A percentile compares a stretch with the other conserved stretches of the same genome.
These are phyloP conservation scores for Enteromius mattozi DNA, from an alignment of 2,797 vertebrate species.

Conservation along the genomic window DNA sequence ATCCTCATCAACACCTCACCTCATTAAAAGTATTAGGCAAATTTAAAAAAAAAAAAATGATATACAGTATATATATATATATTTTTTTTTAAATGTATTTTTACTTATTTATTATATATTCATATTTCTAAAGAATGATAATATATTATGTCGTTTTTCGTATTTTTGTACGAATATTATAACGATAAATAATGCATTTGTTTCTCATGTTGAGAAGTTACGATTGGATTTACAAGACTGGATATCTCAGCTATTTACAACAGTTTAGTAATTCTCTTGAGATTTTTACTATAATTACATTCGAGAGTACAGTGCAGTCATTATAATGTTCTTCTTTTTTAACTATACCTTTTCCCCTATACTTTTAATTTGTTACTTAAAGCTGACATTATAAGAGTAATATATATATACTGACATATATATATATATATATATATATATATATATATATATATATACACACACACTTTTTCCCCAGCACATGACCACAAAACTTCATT, in stretches of 20 bases:
- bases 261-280: background rate
- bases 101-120: too few species aligned
- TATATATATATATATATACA: background rate
- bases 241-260: background rate
- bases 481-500: conserved; percentile 59
- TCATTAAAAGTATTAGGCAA: too few species aligned
- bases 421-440: background rate
- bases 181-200: background rate
- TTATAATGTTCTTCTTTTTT: background rate
- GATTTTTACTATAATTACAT: background rate
- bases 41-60: too few species aligned
- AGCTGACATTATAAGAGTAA: conserved; percentile 52
- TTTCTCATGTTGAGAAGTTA: background rate
- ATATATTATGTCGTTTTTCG: background rate
- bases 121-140: too few species aligned
- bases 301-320: background rate
- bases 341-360: background rate
- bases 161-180: background rate
- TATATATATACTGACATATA: too few species aligned
- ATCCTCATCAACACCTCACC: background rate
- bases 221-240: background rate
- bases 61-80: background rate
- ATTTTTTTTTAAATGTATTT: background rate
- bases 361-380: conserved; percentile 57
- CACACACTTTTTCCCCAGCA: conserved; percentile 43